Percentiles rank a stretch among this genome's conserved stretches.
phyloP scores from a whole-genome alignment of 2,888 invertebrate genomes.

The Temnothorax rugatulus region DNA sequence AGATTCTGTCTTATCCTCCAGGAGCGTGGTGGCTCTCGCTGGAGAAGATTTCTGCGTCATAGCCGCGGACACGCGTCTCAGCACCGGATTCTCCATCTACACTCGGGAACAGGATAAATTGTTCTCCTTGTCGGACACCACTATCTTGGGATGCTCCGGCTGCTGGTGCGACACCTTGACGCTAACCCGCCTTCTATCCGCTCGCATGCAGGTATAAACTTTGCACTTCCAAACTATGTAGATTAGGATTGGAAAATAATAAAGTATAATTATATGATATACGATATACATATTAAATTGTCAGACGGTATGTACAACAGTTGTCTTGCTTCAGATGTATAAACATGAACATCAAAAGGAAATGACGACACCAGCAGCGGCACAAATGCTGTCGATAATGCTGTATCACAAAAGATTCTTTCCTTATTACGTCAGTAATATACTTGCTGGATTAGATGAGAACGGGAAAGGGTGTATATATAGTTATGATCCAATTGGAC shows the following conservation, averaged over 20 bases:
- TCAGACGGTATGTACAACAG: not conserved
- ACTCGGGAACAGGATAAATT: constrained; percentile 96
- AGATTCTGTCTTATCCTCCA: constrained; percentile 84
- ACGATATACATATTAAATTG: not conserved
- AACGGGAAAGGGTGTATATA: constrained; percentile 98
- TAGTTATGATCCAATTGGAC: constrained; percentile 99
- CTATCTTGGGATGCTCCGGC: constrained; percentile 97
- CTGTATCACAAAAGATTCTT: constrained; percentile 99
- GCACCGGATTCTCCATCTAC: constrained; percentile 96
- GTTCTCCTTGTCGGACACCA: constrained; percentile 92
- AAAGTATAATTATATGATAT: not conserved
- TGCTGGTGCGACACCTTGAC: constrained; percentile 99
- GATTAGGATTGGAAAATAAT: not conserved
- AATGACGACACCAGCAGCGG: constrained; percentile 96
- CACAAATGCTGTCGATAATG: constrained; percentile 98
- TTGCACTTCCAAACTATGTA: not conserved
- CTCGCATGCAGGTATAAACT: constrained; percentile 92
- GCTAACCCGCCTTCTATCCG: constrained; percentile 93
- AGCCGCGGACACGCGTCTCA: constrained; percentile 97
- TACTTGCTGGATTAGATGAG: constrained; percentile 96
- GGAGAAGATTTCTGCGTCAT: constrained; percentile 98
- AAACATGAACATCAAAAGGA: constrained; percentile 96
- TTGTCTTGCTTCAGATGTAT: constrained; percentile 90
- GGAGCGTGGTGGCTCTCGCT: constrained; percentile 97
- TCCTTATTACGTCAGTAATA: constrained; percentile 98